A percentile compares a stretch with the other conserved stretches of the same genome.
Evolutionary conservation across 2,888 invertebrate genomes (phyloP).

Genomic region (Bibio marci): DNA sequence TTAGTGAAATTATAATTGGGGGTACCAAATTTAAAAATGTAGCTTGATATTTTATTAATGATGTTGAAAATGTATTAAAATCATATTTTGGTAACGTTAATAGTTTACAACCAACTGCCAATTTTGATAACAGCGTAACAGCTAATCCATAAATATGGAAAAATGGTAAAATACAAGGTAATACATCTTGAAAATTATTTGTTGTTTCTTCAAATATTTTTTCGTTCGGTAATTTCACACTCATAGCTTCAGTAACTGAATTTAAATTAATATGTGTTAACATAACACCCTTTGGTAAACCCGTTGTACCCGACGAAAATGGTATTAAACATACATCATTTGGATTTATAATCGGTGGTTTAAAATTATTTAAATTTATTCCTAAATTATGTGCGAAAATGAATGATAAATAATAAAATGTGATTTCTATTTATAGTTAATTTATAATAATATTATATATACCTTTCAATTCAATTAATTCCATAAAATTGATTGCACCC

Average conservation of each 20-base stretch:
- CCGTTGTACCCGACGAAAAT: slow-evolving; percentile 70
- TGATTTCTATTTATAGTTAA: too few species aligned
- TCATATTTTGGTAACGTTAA: slow-evolving; percentile 60
- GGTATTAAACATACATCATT: slow-evolving; percentile 53
- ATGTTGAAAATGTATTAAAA: slow-evolving; percentile 43
- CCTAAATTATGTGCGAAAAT: too few species aligned
- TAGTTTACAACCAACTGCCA: slow-evolving; percentile 43
- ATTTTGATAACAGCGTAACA: slow-evolving; percentile 36
- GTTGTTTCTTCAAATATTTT: slow-evolving; percentile 9
- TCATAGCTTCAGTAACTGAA: slow-evolving; percentile 22
- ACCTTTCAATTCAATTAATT: slow-evolving; percentile 33
- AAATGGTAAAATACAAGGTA: slow-evolving; percentile 57
- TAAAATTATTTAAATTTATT: too few species aligned
- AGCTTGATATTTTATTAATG: slow-evolving; percentile 43
- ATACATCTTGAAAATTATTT: slow-evolving; percentile 38
- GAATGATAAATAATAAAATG: too few species aligned
- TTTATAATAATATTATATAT: too few species aligned
- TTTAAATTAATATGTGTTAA: slow-evolving; percentile 35
- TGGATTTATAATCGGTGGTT: slow-evolving; percentile 9
- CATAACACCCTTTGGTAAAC: slow-evolving; percentile 58
- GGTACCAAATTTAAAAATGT: slow-evolving; percentile 58
- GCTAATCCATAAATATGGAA: slow-evolving; percentile 68
- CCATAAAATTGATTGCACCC: slow-evolving; percentile 40
- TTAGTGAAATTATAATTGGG: slow-evolving; percentile 59
- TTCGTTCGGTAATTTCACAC: slow-evolving; percentile 14